phyloP scores from a whole-genome alignment of 2,888 invertebrate genomes.

The Thysanoteuthis rhombus region DNA sequence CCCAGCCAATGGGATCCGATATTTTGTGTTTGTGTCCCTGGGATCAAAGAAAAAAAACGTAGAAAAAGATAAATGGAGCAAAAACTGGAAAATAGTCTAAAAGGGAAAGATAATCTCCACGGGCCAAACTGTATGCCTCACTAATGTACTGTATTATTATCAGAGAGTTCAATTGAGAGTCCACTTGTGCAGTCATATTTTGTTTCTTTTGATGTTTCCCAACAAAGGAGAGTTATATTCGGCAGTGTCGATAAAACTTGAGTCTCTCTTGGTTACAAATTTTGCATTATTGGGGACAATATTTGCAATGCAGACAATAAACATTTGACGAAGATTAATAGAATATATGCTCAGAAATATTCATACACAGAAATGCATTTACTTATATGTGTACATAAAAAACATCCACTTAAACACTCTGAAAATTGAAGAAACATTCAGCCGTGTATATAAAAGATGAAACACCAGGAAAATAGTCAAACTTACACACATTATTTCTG shows the following conservation, averaged over 20 bases:
- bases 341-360: not conserved
- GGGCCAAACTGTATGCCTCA: not conserved
- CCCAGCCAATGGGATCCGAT: not conserved
- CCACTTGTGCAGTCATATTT: not conserved
- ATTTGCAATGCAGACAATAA: not conserved
- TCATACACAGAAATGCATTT: not conserved
- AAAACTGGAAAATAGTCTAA: not conserved
- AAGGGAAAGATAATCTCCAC: not conserved
- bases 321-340: not conserved
- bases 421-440: not conserved
- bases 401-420: not conserved
- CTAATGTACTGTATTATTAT: not conserved
- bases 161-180: not conserved
- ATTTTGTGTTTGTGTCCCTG: not conserved
- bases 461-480: no score
- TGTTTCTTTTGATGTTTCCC: not conserved
- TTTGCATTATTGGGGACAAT: not conserved
- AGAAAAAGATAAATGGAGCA: not conserved
- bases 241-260: no score
- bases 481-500: no score
- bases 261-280: not conserved
- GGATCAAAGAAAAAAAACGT: not conserved
- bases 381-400: not conserved
- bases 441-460: not conserved
- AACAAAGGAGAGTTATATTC: no score